phyloP scores from a whole-genome alignment of 2,888 invertebrate genomes.

The Temnothorax rugatulus region DNA sequence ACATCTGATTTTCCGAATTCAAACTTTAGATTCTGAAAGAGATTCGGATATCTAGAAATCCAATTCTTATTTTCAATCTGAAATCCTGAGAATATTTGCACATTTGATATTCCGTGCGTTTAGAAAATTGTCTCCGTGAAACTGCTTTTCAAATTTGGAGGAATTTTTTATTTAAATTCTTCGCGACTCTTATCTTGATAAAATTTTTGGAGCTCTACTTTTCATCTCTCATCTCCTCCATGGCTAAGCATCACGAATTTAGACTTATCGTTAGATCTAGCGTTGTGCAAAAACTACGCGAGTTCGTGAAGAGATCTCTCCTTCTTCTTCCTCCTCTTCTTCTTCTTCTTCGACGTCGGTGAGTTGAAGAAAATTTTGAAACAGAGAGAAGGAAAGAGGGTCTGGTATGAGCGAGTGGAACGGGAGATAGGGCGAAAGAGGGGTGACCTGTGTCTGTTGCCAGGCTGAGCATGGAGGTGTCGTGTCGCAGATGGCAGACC shows the following conservation, averaged over 20 bases:
- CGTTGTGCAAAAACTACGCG: constrained; percentile 26
- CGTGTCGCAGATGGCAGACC: constrained; percentile 98
- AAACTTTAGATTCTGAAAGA: neutral
- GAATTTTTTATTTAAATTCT: constrained; percentile 1
- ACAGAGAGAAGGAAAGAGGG: constrained; percentile 27
- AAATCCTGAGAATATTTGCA: neutral
- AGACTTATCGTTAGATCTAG: neutral
- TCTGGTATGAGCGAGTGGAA: constrained; percentile 54
- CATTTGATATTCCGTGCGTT: neutral
- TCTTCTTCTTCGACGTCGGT: constrained; percentile 58
- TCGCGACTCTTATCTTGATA: neutral
- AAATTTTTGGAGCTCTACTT: neutral
- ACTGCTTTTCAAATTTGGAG: neutral
- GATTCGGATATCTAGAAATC: neutral
- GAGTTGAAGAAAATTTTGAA: constrained; percentile 48
- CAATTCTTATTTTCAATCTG: neutral
- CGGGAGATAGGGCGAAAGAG: constrained; percentile 84
- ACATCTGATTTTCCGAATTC: neutral
- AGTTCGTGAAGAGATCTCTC: constrained; percentile 40
- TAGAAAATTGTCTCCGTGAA: neutral
- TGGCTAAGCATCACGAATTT: constrained; percentile 37
- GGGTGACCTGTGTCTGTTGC: constrained; percentile 88
- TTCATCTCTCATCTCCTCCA: neutral
- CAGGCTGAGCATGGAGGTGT: constrained; percentile 91
- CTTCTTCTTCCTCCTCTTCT: constrained; percentile 43